Conservation (phyloP, 2,888 invertebrate species). For the Macroteleia sp. region DNA sequence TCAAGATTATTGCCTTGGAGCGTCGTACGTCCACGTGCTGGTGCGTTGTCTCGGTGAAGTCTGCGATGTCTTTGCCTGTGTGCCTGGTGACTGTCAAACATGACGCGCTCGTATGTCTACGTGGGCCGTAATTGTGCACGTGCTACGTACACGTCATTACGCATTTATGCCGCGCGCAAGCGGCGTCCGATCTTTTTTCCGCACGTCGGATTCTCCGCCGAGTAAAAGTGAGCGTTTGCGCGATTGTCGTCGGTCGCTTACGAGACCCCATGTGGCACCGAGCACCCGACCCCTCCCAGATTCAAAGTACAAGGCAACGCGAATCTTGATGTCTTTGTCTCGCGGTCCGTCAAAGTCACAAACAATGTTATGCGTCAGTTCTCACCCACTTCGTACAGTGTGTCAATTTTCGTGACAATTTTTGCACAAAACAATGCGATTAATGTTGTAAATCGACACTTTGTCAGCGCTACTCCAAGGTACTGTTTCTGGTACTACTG, state of each 20-base stretch:
- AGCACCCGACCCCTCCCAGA: slow-evolving; percentile 63
- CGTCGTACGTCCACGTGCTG: slow-evolving; percentile 54
- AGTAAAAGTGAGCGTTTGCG: slow-evolving; percentile 56
- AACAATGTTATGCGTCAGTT: slow-evolving; percentile 8
- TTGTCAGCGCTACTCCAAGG: not conserved
- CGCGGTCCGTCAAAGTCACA: slow-evolving; percentile 35
- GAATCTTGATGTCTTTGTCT: slow-evolving; percentile 64
- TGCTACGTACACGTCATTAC: slow-evolving; percentile 65
- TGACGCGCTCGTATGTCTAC: slow-evolving; percentile 46
- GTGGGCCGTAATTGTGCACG: slow-evolving; percentile 63
- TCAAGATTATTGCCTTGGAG: slow-evolving; percentile 68
- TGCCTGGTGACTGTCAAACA: slow-evolving; percentile 62
- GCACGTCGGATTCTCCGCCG: slow-evolving; percentile 54
- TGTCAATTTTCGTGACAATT: not conserved
- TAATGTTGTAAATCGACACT: not conserved
- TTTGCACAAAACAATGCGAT: not conserved
- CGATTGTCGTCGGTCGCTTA: slow-evolving; percentile 53
- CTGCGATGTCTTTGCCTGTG: slow-evolving; percentile 47
- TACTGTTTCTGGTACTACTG: not conserved
- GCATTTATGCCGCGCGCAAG: slow-evolving; percentile 58
- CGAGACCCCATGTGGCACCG: slow-evolving; percentile 46
- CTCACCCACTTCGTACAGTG: slow-evolving; percentile 25
- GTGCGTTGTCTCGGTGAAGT: slow-evolving; percentile 50
- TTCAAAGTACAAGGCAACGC: slow-evolving; percentile 61
- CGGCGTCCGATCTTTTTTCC: slow-evolving; percentile 36